Evolutionary conservation across 1,140 invertebrate genomes (phyloP).

Genomic region (Drosophila biarmipes): DNA sequence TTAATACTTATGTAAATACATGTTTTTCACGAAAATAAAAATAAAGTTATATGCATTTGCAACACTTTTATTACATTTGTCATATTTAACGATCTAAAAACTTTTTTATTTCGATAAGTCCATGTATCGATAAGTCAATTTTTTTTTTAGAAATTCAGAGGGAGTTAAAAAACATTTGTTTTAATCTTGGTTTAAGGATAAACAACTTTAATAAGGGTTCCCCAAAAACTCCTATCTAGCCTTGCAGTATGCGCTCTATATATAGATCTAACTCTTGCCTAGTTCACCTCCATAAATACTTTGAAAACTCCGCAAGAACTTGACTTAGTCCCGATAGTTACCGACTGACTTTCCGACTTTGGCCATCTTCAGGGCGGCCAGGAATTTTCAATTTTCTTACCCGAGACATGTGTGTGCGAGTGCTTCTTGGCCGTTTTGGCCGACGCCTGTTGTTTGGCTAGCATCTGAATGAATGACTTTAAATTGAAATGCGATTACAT

Average conservation of each 20-base stretch:
- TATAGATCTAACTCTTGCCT: not conserved
- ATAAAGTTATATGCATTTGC: too few relatives aligned
- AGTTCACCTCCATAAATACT: conserved; percentile 5
- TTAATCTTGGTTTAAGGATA: not conserved
- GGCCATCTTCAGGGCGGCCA: conserved; percentile 3
- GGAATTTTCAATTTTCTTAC: conserved; percentile 80
- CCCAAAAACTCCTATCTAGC: not conserved
- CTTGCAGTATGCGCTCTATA: not conserved
- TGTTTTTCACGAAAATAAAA: too few relatives aligned
- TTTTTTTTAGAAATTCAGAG: too few relatives aligned
- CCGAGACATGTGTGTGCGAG: conserved; percentile 17
- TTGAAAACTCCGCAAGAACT: not conserved
- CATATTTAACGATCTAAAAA: too few relatives aligned
- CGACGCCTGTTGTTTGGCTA: conserved; percentile 38
- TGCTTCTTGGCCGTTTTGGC: conserved; percentile 10
- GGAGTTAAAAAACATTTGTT: not conserved
- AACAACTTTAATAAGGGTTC: not conserved
- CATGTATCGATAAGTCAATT: too few relatives aligned
- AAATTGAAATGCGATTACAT: conserved; percentile 82
- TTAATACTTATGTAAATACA: too few relatives aligned
- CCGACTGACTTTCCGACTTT: not conserved
- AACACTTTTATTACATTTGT: too few relatives aligned
- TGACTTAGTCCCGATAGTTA: conserved; percentile 24
- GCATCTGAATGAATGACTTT: conserved; percentile 72
- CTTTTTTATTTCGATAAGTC: too few relatives aligned